Evolutionary conservation across 2,888 invertebrate species (phyloP), one percentile per base, ranked within the genome.

Genomic region (Drosophila prostipennis): DNA sequence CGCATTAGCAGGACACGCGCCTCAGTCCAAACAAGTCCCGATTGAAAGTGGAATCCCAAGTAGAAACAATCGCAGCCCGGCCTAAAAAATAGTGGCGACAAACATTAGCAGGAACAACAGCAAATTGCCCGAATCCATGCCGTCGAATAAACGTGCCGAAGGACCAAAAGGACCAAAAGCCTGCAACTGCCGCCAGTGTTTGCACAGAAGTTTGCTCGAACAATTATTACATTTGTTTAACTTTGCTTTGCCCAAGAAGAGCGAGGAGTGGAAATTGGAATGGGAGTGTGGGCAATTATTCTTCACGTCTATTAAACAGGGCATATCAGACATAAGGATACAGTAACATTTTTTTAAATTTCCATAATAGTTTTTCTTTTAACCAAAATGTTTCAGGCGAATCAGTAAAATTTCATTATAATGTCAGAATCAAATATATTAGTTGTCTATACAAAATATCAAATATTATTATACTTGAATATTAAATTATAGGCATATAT

Each of bases 161-260:
- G 46, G 16, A 56, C 48, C 26, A 46, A 14, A 48, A 32, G 57
- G 36, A 43, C 40, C 59, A 43, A 56, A 64, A 43, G 45, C 65
- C 59, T 60, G 48, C 14, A 60, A 55, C 49, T 64, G 64, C 45
- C 43, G 78, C 64, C 79, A 37, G 51, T 85, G 89, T 88, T 88
- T 88, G 84, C 75, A 68, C 79, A 77, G 60, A 84, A 87, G 88
- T 86, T 87, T 82, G 86, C 76, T 43, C 60, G 77, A 81, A 82
- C 87, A 87, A 87, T 87, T 87, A 89, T 88, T 88, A 74, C 84
- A 82, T 86, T 87, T 87, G 89, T 89, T 86, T 79, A 78, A 81
- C 85, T 80, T 80, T 83, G 69, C 55, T 34, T 34, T 34, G 34
- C 11, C 55, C 51, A 59, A 56, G 61, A 80, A 67, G 55, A n/a